Evolutionary conservation across 2,888 invertebrate genomes (phyloP), one percentile per base, ranked within the genome.

Genomic region (Hedychridium roseum): DNA sequence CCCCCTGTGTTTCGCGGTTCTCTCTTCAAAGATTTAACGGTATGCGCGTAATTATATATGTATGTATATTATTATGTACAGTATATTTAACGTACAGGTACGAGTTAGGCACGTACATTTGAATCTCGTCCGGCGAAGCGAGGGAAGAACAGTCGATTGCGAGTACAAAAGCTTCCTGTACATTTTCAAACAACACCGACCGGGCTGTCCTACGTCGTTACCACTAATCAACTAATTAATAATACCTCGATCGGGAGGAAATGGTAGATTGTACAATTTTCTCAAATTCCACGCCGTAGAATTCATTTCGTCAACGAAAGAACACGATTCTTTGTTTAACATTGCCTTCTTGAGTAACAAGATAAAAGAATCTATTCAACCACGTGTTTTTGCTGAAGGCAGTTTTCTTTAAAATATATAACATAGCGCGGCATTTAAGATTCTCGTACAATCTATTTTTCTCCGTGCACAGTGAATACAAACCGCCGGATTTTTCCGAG

Each of bases 161-260:
- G 49, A 63, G 64, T 73, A 73, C 60, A 71, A 71, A 71, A 73
- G 73, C 69, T 58, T 64, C 46, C 40, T 32, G 50, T 57, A 50
- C 31, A 35, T 43, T 38, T 38, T 58, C 35, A 41, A 30, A 55
- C 64, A 65, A 66, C 57, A 57, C 50, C 52, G 34, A 48, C 35
- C 37, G n/a, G n/a, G n/a, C 44, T 43, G 45, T 45, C 34, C 39
- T 41, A 41, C 54, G 50, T 58, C 50, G 42, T 44, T 47, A 44
- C 36, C 34, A 46, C 35, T 32, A 28, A 39, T 23, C 21, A n/a
- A n/a, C 30, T 43, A 52, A 54, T 42, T 50, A 47, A 35, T 32
- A 43, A 43, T 38, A 32, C 16, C 9, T 38, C 28, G 0, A 43
- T 30, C 26, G 35, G 35, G 35, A 42, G 27, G 43, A 15, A 28